Conservation (phyloP, 2,113 vertebrate species). For the Silurus glanis region DNA sequence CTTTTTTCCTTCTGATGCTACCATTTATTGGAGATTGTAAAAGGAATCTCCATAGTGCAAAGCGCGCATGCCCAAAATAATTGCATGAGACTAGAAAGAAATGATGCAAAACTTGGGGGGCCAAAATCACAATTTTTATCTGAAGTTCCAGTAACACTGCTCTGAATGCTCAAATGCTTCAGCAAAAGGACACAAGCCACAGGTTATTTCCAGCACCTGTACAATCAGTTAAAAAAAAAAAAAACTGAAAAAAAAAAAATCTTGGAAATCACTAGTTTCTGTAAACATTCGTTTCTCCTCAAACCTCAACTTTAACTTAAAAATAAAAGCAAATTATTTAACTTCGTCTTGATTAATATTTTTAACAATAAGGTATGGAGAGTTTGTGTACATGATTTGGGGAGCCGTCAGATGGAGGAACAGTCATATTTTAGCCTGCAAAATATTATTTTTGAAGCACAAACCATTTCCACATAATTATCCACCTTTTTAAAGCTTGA, state of each 20-base stretch:
- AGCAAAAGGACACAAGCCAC: not conserved
- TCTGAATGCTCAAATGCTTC: slow-evolving; percentile 13
- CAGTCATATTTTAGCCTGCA: not conserved
- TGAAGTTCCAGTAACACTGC: not conserved
- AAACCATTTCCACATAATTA: not conserved
- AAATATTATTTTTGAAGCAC: not conserved
- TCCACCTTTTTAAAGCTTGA: not conserved
- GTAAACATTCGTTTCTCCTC: not conserved
- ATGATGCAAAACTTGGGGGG: not conserved
- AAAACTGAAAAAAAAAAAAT: not conserved
- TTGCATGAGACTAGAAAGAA: slow-evolving; percentile 17
- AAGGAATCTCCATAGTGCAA: not conserved
- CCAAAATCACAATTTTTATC: not conserved
- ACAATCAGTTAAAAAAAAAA: not conserved
- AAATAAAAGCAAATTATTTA: not conserved
- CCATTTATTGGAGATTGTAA: not conserved
- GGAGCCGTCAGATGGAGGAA: not conserved
- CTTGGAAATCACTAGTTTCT: not conserved
- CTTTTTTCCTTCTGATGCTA: not conserved
- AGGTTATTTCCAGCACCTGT: slow-evolving; percentile 11
- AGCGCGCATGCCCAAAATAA: not conserved
- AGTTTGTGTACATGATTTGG: not conserved
- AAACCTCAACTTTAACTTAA: not conserved
- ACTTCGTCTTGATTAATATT: not conserved
- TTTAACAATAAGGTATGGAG: not conserved